Evolutionary conservation across 2,888 invertebrate species (phyloP), one percentile per base, ranked within the genome.

Genomic region (Artemia sinica): DNA sequence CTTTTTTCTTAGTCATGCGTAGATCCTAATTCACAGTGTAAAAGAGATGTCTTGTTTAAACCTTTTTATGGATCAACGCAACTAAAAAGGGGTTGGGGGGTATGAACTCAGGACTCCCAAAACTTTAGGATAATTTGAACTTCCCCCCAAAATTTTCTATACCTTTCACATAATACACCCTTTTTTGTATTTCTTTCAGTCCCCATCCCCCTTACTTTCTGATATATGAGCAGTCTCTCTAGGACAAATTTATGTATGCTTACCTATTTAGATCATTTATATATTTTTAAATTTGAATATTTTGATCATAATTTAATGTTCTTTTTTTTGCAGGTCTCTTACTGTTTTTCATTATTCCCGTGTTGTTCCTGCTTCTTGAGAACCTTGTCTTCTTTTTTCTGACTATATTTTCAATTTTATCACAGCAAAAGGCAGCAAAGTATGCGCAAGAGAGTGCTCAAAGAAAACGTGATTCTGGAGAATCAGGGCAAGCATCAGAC

Each of bases 341-440:
- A 8, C 66, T 78, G 8, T 79, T 78, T 72, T 79, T 81, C 70
- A 76, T 76, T 6, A 70, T 76, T 7, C 80, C 80, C 0, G 73
- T 78, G 4, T 75, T 76, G 1, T 41, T 77, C 4, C 71, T 80
- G 5, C 73, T 80, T 14, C 50, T 76, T 7, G 74, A 75, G 69
- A 79, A 80, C 72, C 70, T 77, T 5, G 67, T 77, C 8, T 73
- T 80, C 18, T 80, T 78, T 71, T 70, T 73, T 13, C 70, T 76
- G 8, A 78, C 80, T 4, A 77, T 77, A 8, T 71, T 69, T 58
- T 73, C 73, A 49, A 75, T 78, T 12, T 74, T 69, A 28, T 50
- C 49, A 14, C 70, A 70, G 65, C 63, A 49, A 50, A 68, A 68
- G 14, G 68, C 63, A 7, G n/a, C 70, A 11, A 51, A 65, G 13